Evolutionary conservation across 2,888 invertebrate species (phyloP).

Genomic region (Dioctria linearis): DNA sequence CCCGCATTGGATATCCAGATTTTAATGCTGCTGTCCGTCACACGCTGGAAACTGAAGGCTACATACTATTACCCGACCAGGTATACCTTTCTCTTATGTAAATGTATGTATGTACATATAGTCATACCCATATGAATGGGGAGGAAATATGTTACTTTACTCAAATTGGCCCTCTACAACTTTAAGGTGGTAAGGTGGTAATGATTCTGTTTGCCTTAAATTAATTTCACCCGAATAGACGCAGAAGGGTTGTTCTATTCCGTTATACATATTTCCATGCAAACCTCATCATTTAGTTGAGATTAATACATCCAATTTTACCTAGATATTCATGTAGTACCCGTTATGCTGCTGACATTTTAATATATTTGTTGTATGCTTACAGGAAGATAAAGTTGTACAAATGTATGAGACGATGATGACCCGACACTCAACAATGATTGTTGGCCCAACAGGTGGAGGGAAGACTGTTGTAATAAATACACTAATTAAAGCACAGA

Average conservation of each 20-base stretch:
- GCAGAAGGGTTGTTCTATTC: conserved; percentile 16
- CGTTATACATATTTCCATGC: background rate
- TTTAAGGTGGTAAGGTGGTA: background rate
- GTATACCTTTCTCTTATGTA: conserved; percentile 67
- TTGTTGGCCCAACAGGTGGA: conserved; percentile 94
- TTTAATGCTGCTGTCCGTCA: conserved; percentile 85
- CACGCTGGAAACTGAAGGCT: conserved; percentile 78
- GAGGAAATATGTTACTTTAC: background rate
- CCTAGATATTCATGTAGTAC: conserved; percentile 34
- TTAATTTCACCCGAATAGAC: background rate
- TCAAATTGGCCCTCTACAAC: conserved; percentile 1
- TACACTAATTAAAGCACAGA: conserved; percentile 84
- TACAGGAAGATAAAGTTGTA: conserved; percentile 87
- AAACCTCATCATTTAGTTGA: conserved; percentile 21
- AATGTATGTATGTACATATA: background rate
- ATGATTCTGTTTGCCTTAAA: background rate
- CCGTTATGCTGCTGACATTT: conserved; percentile 45
- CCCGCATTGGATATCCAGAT: conserved; percentile 88
- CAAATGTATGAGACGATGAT: conserved; percentile 96
- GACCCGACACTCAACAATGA: conserved; percentile 92
- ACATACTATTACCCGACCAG: conserved; percentile 80
- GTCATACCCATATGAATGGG: too few species aligned
- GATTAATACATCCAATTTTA: conserved; percentile 46
- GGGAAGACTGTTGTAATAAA: conserved; percentile 91
- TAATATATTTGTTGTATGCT: conserved; percentile 40